These are phyloP conservation scores for Meleagris gallopavo DNA, from an alignment of 2,113 vertebrate genomes.

Conservation along the genomic window DNA sequence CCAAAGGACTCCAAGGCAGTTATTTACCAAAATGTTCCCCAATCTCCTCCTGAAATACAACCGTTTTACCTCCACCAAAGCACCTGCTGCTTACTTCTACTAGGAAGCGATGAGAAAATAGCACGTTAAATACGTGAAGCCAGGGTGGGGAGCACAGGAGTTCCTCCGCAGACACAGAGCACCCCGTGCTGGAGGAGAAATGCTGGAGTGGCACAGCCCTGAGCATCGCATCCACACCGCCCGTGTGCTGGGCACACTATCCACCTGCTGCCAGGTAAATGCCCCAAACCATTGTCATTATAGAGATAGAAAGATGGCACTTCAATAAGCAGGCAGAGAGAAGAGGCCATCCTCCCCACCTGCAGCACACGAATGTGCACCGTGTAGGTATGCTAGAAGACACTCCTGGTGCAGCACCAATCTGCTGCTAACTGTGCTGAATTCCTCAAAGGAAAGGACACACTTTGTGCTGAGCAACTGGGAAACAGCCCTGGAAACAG, in stretches of 20 bases:
- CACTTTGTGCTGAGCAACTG: neutral
- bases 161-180: neutral
- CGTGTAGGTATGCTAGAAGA: rapidly evolving
- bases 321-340: neutral
- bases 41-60: constrained; percentile 35
- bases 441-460: neutral
- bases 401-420: neutral
- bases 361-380: rapidly evolving
- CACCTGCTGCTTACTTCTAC: neutral
- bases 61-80: constrained; percentile 18
- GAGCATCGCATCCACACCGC: no score
- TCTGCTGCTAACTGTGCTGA: neutral
- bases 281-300: rapidly evolving
- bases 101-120: constrained; percentile 28
- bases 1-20: constrained; percentile 62
- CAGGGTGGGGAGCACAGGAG: neutral
- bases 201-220: no score
- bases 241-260: rapidly evolving
- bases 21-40: constrained; percentile 50
- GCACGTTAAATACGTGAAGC: neutral
- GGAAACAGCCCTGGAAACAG: constrained; percentile 26
- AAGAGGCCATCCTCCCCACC: rapidly evolving
- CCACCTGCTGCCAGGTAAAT: neutral
- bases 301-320: rapidly evolving
- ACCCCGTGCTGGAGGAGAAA: no score